A percentile compares a stretch with the other conserved stretches of the same genome.
phyloP scores from a whole-genome alignment of 2,113 vertebrate genomes.

The Anoplopoma fimbria region DNA sequence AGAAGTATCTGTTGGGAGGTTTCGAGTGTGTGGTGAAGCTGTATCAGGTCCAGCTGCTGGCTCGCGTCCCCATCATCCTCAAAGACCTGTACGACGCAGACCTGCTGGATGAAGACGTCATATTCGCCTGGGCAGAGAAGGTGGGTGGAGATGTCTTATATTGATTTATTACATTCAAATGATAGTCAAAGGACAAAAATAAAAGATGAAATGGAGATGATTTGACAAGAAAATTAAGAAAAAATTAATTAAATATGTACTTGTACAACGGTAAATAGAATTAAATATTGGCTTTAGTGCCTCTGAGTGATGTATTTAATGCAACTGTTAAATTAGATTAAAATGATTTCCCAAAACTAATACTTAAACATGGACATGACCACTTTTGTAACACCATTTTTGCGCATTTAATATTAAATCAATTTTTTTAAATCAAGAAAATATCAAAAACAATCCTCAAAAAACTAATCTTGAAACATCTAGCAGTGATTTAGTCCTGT shows the following conservation, averaged over 20 bases:
- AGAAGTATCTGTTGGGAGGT: conserved; percentile 95
- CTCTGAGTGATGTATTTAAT: too few relatives aligned
- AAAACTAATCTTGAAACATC: too few relatives aligned
- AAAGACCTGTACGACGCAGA: conserved; percentile 98
- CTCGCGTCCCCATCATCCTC: conserved; percentile 93
- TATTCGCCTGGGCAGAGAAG: conserved; percentile 97
- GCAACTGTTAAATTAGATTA: too few relatives aligned
- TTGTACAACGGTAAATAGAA: too few relatives aligned
- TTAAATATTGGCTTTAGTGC: too few relatives aligned
- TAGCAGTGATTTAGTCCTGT: not conserved
- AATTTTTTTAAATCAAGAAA: not conserved
- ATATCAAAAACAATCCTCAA: not conserved
- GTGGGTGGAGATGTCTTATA: conserved; percentile 63
- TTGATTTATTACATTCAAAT: not conserved
- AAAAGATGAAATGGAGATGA: not conserved
- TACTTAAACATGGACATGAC: not conserved
- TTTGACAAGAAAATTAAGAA: not conserved
- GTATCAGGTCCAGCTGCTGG: conserved; percentile 93
- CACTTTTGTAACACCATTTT: not conserved
- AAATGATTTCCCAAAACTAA: too few relatives aligned
- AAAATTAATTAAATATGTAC: not conserved
- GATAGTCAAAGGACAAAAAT: not conserved
- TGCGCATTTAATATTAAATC: not conserved
- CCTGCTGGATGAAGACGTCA: conserved; percentile 96
- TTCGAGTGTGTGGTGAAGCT: conserved; percentile 97